A percentile compares a stretch with the other conserved stretches of the same genome.
Conservation (phyloP, 2,797 vertebrate genomes). For the Pseudochaenichthys georgianus region DNA sequence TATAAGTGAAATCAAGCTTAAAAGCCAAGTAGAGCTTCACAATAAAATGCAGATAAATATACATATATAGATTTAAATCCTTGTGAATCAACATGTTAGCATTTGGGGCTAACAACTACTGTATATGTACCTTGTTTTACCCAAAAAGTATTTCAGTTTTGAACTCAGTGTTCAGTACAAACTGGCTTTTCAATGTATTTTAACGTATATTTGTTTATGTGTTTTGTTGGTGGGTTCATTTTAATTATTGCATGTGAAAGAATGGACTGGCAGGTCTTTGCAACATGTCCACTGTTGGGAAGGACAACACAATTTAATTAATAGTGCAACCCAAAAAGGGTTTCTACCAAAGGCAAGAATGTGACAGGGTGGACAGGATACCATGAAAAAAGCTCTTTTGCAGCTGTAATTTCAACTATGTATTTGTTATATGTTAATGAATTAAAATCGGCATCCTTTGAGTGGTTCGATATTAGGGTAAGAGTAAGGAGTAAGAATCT, state of each 20-base stretch:
- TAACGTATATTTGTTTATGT: slow-evolving; percentile 14
- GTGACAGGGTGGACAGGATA: no score
- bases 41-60: neutral
- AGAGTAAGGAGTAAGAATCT: slow-evolving; percentile 15
- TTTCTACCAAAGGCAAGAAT: no score
- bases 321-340: no score
- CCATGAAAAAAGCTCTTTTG: neutral
- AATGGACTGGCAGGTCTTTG: slow-evolving; percentile 2
- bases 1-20: neutral
- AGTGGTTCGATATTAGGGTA: slow-evolving; percentile 27
- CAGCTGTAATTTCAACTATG: slow-evolving; percentile 37
- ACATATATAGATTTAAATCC: neutral
- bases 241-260: slow-evolving; percentile 11
- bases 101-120: neutral
- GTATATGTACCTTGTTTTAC: neutral
- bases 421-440: slow-evolving; percentile 53
- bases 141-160: slow-evolving; percentile 15
- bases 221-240: slow-evolving; percentile 7
- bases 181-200: neutral
- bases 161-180: slow-evolving; percentile 21
- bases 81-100: neutral
- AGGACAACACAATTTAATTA: slow-evolving; percentile 3
- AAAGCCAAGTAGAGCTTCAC: neutral
- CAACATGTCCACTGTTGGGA: slow-evolving; percentile 5
- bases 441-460: slow-evolving; percentile 20